Base-by-base conservation (phyloP, 1,140 invertebrate species). In the Ceratitis capitata region DNA sequence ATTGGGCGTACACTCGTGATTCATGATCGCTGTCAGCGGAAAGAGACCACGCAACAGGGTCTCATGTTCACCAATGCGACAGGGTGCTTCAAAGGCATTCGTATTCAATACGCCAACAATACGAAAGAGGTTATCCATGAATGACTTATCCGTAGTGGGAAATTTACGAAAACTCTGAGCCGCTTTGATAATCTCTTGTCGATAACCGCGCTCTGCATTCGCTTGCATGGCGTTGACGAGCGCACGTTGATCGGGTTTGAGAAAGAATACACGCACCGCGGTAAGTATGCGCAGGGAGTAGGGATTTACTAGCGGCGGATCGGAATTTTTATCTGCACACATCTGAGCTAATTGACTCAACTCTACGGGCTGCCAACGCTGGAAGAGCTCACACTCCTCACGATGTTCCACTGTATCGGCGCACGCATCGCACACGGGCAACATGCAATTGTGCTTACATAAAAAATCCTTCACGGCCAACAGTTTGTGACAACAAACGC, bases 1-100 rank as follows among this genome's bases (percentile, higher is more conserved):
- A 88, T 97, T 97, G 1, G 96, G 95, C 5, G 93, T 92, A 88
- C 96, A 97, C 61, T 93, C 94, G 88, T 97, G 96, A 90, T 97
- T 96, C 92, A 96, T 94, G 69, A 97, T 92, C 32, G 95, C 94
- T 1, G 95, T 94, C 26, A 96, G 90, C 1, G 96, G 95, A 91
- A 95, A 97, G 32, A 97, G 91, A 6, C 95, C 96, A 86, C 95
- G 93, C 42, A 95, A 90, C 88, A 94, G 94, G 74, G 93, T 92
- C 84, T 91, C 88, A 85, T 94, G 92, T 69, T 92, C 89, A 51
- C 92, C 92, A 42, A 89, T 88, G 3, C 92, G 92, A 35, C 90
- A 91, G 6, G 90, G 90, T 51, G 95, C 94, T 92, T 96, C 95
- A 87, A 96, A 96, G 12, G 95, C 95, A 88, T 96, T 96, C 4